Evolutionary conservation across 1,140 invertebrate genomes (phyloP).

Genomic region (Anoplolepis gracilipes): DNA sequence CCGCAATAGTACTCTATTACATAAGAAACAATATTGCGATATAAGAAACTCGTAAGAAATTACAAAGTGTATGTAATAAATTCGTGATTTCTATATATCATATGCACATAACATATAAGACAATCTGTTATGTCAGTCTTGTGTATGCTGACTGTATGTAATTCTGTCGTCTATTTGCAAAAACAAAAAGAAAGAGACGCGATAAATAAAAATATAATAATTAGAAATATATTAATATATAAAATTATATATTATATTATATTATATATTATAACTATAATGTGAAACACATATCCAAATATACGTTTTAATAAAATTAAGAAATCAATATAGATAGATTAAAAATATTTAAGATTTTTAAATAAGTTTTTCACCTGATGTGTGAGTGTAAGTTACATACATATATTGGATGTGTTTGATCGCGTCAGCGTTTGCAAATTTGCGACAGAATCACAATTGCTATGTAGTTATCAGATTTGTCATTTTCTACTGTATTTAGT

Average conservation of each 20-base stretch:
- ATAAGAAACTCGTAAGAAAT: slow-evolving; percentile 36
- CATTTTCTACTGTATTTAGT: background rate
- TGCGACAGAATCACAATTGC: slow-evolving; percentile 26
- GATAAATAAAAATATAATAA: background rate
- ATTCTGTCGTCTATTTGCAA: slow-evolving; percentile 49
- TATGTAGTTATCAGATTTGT: background rate
- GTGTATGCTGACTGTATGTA: slow-evolving; percentile 2
- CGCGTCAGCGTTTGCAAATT: slow-evolving; percentile 25
- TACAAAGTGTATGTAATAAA: slow-evolving; percentile 42
- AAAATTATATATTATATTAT: slow-evolving; percentile 13
- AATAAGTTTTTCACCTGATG: slow-evolving; percentile 16
- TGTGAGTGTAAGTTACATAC: slow-evolving; percentile 21
- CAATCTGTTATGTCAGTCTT: slow-evolving; percentile 41
- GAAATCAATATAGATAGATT: background rate
- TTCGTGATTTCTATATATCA: slow-evolving; percentile 47
- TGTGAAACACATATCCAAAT: slow-evolving; percentile 42
- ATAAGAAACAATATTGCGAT: slow-evolving; percentile 28
- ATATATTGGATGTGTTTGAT: background rate
- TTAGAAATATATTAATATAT: background rate
- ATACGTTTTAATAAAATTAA: slow-evolving; percentile 39
- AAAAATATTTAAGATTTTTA: slow-evolving; percentile 36
- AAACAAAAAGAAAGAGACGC: background rate
- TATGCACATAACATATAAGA: slow-evolving; percentile 46
- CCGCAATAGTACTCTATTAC: slow-evolving; percentile 2
- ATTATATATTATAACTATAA: slow-evolving; percentile 13